Conservation (phyloP, 2,888 invertebrate genomes). For the Diploptera punctata region DNA sequence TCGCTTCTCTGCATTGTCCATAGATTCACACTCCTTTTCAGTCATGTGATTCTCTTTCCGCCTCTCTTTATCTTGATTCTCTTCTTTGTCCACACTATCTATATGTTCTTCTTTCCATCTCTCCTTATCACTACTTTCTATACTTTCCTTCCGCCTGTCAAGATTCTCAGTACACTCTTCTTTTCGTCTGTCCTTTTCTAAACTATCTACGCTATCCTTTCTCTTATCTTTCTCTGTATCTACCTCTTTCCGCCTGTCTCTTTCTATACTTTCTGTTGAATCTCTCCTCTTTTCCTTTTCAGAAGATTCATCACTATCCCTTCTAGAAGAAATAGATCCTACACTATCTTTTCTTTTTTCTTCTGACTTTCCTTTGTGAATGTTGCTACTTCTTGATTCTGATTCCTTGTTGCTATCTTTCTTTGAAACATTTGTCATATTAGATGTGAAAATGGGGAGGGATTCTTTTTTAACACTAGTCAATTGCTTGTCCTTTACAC, state of each 20-base stretch:
- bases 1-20: constrained; percentile 53
- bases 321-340: constrained; percentile 45
- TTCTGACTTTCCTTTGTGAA: constrained; percentile 34
- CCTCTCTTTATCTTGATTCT: constrained; percentile 35
- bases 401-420: constrained; percentile 33
- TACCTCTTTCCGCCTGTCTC: constrained; percentile 45
- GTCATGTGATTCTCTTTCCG: constrained; percentile 29
- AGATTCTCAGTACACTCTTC: constrained; percentile 38
- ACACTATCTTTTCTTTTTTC: constrained; percentile 34
- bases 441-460: not conserved
- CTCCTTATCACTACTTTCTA: constrained; percentile 36
- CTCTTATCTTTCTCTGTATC: constrained; percentile 48
- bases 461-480: constrained; percentile 28
- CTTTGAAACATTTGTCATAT: constrained; percentile 26
- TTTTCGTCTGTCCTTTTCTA: constrained; percentile 46
- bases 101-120: constrained; percentile 37
- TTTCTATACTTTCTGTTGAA: constrained; percentile 46
- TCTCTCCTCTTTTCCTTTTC: constrained; percentile 46
- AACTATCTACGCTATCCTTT: constrained; percentile 49
- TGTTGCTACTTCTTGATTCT: constrained; percentile 31
- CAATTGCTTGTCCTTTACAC: not conserved
- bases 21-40: constrained; percentile 48
- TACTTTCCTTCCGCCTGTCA: constrained; percentile 38
- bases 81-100: constrained; percentile 39
- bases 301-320: constrained; percentile 47